Evolutionary conservation across 2,888 invertebrate genomes (phyloP).

Genomic region (Eugnorisma glareosa): DNA sequence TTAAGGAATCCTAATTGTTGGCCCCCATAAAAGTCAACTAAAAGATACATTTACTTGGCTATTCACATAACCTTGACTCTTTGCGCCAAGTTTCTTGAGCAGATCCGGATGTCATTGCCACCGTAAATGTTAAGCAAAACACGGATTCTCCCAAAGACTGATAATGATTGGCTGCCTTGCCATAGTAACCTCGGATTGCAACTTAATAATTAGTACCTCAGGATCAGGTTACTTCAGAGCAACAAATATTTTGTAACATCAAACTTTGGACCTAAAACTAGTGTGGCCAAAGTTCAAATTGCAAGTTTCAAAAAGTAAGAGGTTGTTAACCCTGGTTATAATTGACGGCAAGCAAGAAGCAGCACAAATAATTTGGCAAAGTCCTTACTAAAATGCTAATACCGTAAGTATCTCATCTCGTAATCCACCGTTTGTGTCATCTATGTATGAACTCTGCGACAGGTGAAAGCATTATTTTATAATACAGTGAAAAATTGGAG

Average conservation of each 20-base stretch:
- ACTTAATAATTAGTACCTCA: not conserved
- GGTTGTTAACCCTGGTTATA: slow-evolving; percentile 35
- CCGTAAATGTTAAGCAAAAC: slow-evolving; percentile 26
- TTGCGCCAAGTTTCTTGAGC: not conserved
- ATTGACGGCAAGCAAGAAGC: slow-evolving; percentile 11
- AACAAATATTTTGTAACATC: slow-evolving; percentile 5
- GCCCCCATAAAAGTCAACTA: not conserved
- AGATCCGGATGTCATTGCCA: slow-evolving; percentile 5
- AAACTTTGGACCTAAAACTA: slow-evolving; percentile 1
- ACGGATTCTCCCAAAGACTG: slow-evolving; percentile 16
- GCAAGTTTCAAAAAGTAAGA: slow-evolving; percentile 16
- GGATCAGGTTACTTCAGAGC: not conserved
- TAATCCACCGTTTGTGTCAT: not conserved
- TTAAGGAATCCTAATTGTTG: not conserved
- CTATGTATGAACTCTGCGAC: not conserved
- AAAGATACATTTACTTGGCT: not conserved
- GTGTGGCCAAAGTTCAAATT: not conserved
- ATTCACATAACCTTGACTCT: not conserved
- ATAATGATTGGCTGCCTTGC: slow-evolving; percentile 8
- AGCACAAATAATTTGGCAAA: not conserved
- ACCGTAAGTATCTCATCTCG: not conserved
- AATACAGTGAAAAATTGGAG: not conserved
- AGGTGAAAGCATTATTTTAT: not conserved
- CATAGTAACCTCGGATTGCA: slow-evolving; percentile 3
- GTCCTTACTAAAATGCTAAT: slow-evolving; percentile 21